Evolutionary conservation across 2,113 vertebrate species (phyloP), one percentile per base, ranked within the genome.

Genomic region (Alectura lathami): DNA sequence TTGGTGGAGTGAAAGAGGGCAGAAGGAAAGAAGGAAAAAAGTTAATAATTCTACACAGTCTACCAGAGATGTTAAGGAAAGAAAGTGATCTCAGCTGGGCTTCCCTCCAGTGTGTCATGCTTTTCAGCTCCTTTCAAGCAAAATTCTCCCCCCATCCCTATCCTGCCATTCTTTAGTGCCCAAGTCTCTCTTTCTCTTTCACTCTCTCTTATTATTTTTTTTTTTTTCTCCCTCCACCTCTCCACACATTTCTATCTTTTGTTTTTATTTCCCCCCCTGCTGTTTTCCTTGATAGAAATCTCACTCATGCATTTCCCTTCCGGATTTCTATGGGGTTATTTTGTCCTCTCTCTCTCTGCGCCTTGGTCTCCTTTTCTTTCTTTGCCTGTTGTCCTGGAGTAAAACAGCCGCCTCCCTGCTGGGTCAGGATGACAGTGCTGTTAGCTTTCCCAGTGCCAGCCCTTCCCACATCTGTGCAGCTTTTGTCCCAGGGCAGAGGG

Each of bases 221-320:
- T 96, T 91, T 93, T 32, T 89, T 53, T 79, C 51, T 95, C 84
- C 78, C 82, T 93, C 64, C 86, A 88, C 79, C 68, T 70, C 91
- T 95, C 96, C 87, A 91, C 94, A 92, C 94, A 90, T 57, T 92
- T 96, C 86, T 87, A 20, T 86, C 95, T 88, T 92, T 96, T 97
- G 88, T 95, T 96, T 96, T 94, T 95, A 91, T 94, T 95, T 40
- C 17, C 75, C 92, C 94, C 91, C 97, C 97, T 87, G 76, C 96
- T 87, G 97, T 60, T 97, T 94, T 93, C 91, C 96, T 88, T 96
- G 97, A 98, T 97, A 97, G 97, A 98, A 98, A 97, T 97, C 97
- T 97, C 98, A 91, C 97, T 98, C 98, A 97, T 96, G 97, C 97
- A 96, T 97, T 98, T 97, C 97, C 93, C 95, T 98, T 96, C 96